A percentile compares a stretch with the other conserved stretches of the same genome.
Conservation (phyloP, 2,888 invertebrate genomes). For the Agrilus biguttatus region DNA sequence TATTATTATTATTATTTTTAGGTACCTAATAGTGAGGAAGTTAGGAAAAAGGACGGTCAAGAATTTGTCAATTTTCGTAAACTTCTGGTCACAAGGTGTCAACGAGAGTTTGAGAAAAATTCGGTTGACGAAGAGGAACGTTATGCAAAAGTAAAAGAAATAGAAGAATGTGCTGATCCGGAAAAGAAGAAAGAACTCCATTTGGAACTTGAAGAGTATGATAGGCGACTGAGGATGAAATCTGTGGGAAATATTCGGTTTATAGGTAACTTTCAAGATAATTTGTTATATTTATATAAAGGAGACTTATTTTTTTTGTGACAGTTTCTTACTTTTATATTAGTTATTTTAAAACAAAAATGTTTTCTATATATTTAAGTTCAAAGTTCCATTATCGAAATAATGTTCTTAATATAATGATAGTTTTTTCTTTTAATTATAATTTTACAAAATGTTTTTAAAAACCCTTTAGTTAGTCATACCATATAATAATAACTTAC, state of each 20-base stretch:
- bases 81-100: slow-evolving; percentile 70
- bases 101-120: slow-evolving; percentile 77
- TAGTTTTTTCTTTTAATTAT: too few species aligned
- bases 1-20: too few species aligned
- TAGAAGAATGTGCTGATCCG: slow-evolving; percentile 40
- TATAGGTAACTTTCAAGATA: slow-evolving; percentile 29
- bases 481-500: slow-evolving; percentile 6
- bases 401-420: too few species aligned
- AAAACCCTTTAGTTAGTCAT: too few species aligned
- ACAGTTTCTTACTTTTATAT: too few species aligned
- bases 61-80: slow-evolving; percentile 53
- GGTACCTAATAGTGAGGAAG: slow-evolving; percentile 11
- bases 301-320: too few species aligned
- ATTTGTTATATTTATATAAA: too few species aligned
- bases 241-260: slow-evolving; percentile 84
- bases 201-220: slow-evolving; percentile 57
- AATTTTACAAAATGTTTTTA: too few species aligned
- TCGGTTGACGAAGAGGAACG: slow-evolving; percentile 50
- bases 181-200: slow-evolving; percentile 63
- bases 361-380: too few species aligned
- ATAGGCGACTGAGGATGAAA: slow-evolving; percentile 61
- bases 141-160: slow-evolving; percentile 37
- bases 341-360: too few species aligned
- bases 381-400: too few species aligned
- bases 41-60: slow-evolving; percentile 14